These are phyloP conservation scores for Hyperoodon ampullatus DNA, from an alignment of 2,113 vertebrate species.

Conservation along the genomic window DNA sequence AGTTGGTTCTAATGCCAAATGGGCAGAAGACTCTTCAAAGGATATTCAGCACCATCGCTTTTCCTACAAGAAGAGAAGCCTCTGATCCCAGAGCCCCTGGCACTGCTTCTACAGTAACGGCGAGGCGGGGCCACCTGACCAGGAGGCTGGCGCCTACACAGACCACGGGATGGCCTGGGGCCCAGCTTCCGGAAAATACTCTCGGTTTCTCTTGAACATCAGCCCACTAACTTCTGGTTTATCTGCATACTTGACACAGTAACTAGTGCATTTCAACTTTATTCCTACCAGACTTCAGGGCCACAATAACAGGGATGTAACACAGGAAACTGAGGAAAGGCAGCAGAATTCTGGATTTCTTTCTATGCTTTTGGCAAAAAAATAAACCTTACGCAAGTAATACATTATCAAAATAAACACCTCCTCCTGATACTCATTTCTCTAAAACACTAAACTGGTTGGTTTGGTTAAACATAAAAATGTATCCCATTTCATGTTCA, in stretches of 20 bases:
- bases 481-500: neutral
- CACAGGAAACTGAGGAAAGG: neutral
- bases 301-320: neutral
- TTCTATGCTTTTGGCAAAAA: neutral
- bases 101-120: neutral
- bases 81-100: neutral
- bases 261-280: neutral
- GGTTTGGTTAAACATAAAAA: conserved; percentile 5
- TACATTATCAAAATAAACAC: neutral
- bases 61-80: neutral
- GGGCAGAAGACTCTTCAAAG: neutral
- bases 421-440: neutral
- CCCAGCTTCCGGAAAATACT: neutral
- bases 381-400: neutral
- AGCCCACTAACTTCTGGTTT: neutral
- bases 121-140: neutral
- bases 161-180: neutral
- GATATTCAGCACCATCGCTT: neutral
- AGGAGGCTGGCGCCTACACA: too few relatives aligned
- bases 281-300: neutral
- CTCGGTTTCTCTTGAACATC: neutral
- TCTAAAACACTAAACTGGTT: neutral
- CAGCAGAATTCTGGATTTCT: neutral
- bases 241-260: neutral
- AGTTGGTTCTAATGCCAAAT: neutral